A percentile compares a stretch with the other conserved stretches of the same genome.
Conservation (phyloP, 2,888 invertebrate genomes). For the Phasia obesa region DNA sequence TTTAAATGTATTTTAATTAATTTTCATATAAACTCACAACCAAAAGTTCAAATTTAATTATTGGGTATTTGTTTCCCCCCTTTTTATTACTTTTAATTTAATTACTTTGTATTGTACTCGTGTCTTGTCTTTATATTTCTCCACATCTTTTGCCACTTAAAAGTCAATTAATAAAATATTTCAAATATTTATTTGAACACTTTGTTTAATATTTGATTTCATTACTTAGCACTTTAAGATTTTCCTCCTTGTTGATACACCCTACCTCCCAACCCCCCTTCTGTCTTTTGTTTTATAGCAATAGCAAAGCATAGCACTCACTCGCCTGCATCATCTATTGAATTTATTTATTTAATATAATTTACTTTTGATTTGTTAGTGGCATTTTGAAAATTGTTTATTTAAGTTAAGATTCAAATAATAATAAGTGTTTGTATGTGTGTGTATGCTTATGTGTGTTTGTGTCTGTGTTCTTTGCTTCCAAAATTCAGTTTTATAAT, state of each 20-base stretch:
- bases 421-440: too few species aligned
- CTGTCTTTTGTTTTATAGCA: too few species aligned
- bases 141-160: not conserved
- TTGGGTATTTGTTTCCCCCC: conserved; percentile 3
- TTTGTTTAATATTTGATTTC: conserved; percentile 56
- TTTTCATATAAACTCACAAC: not conserved
- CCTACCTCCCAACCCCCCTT: too few species aligned
- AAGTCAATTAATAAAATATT: conserved; percentile 27
- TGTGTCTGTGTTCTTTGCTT: not conserved
- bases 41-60: not conserved
- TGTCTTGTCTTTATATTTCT: not conserved
- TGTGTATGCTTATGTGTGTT: not conserved
- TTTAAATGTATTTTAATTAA: not conserved
- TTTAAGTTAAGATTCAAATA: not conserved
- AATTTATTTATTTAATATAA: conserved; percentile 13
- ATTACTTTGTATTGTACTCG: not conserved
- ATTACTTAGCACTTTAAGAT: conserved; percentile 48
- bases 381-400: conserved; percentile 20
- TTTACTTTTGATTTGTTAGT: conserved; percentile 4
- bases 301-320: too few species aligned
- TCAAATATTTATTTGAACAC: not conserved
- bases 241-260: not conserved
- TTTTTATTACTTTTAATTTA: not conserved
- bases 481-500: not conserved
- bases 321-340: not conserved